Conservation (phyloP, 2,113 vertebrate species). For the Upupa epops region DNA sequence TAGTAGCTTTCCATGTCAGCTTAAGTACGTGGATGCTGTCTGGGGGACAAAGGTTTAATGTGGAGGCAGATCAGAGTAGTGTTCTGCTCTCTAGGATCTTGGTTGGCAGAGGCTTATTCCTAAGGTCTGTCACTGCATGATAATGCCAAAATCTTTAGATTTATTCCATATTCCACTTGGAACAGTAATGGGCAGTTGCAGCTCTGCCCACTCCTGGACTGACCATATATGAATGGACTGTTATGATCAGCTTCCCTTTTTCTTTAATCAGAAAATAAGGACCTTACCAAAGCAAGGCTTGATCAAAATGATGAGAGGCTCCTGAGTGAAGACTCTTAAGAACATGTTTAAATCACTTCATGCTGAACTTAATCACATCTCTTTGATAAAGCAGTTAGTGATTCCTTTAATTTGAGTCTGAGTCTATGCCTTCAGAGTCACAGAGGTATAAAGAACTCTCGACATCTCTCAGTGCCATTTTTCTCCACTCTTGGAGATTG, state of each 20-base stretch:
- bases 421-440: background rate
- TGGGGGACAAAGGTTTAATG: background rate
- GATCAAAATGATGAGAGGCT: background rate
- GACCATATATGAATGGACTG: background rate
- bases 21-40: background rate
- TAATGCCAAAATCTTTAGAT: background rate
- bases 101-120: background rate
- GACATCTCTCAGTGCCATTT: background rate
- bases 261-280: background rate
- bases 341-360: background rate
- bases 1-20: background rate
- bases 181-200: background rate
- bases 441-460: background rate
- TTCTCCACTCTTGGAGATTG: background rate
- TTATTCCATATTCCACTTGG: background rate
- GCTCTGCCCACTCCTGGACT: background rate
- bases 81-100: background rate
- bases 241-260: accelerated
- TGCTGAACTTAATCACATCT: background rate
- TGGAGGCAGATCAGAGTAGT: background rate
- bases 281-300: background rate
- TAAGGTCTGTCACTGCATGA: background rate
- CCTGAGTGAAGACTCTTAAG: background rate
- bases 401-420: background rate
- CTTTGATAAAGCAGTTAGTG: background rate